These are phyloP conservation scores for Luperina testacea DNA, from an alignment of 2,888 invertebrate species.

Conservation along the genomic window DNA sequence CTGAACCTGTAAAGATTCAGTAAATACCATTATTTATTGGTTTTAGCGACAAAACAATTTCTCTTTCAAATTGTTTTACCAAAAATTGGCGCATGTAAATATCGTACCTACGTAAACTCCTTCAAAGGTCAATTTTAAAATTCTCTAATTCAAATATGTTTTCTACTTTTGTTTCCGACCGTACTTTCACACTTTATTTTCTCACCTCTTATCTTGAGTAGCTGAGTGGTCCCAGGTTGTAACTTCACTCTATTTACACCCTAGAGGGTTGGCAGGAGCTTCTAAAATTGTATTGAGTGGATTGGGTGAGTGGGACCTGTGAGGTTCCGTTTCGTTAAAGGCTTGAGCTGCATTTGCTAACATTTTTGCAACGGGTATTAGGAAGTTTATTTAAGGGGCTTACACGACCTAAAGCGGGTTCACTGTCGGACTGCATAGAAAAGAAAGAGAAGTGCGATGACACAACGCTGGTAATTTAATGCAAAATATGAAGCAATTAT, in stretches of 20 bases:
- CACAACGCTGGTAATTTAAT: no score
- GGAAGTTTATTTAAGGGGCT: background rate
- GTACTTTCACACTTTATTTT: constrained; percentile 22
- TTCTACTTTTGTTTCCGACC: background rate
- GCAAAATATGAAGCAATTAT: no score
- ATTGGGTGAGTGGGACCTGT: background rate
- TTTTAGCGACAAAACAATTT: background rate
- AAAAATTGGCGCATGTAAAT: background rate
- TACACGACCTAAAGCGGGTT: no score
- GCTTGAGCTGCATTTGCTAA: background rate
- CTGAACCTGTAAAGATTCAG: no score
- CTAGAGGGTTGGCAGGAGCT: constrained; percentile 5
- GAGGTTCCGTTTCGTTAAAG: constrained; percentile 6
- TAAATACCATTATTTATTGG: background rate
- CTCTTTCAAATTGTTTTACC: background rate
- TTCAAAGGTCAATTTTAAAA: background rate
- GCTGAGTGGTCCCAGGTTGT: constrained; percentile 35
- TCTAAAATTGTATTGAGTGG: constrained; percentile 21
- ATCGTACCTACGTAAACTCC: no score
- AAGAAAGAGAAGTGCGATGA: no score
- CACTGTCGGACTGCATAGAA: no score
- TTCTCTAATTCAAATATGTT: no score
- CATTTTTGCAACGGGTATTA: background rate
- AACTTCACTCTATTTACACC: constrained; percentile 4
- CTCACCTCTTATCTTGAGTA: constrained; percentile 9